Conservation (phyloP, 2,797 vertebrate species). For the Hypotaenidia okinawae region DNA sequence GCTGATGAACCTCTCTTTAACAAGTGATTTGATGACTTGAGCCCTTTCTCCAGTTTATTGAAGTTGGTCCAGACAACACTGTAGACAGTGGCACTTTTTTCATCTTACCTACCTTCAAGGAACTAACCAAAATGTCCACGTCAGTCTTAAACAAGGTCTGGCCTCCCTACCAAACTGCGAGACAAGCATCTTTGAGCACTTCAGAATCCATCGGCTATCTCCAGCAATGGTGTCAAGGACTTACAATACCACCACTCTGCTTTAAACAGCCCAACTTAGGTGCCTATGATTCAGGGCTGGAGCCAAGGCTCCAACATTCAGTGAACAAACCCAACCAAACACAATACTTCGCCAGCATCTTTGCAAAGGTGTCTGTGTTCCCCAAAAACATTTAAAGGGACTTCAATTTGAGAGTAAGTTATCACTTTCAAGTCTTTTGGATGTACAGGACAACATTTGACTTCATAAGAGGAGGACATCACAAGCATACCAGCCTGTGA, state of each 20-base stretch:
- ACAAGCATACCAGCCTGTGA: background rate
- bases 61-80: background rate
- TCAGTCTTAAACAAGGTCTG: background rate
- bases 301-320: background rate
- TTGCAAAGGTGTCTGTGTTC: background rate
- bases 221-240: background rate
- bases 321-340: background rate
- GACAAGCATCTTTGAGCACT: background rate
- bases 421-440: background rate
- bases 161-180: background rate
- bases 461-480: background rate
- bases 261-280: background rate
- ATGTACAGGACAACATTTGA: background rate
- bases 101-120: background rate
- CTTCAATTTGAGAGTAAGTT: background rate
- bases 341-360: background rate
- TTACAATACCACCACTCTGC: background rate
- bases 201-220: background rate
- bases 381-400: background rate
- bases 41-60: too few relatives aligned
- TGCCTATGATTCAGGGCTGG: background rate
- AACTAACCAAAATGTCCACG: background rate
- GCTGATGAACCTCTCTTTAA: background rate
- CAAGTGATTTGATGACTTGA: background rate
- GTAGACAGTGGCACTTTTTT: background rate